Evolutionary conservation across 64 coral and sea anemone species (phyloP).

Genomic region (Dendrophyllia cribrosa): DNA sequence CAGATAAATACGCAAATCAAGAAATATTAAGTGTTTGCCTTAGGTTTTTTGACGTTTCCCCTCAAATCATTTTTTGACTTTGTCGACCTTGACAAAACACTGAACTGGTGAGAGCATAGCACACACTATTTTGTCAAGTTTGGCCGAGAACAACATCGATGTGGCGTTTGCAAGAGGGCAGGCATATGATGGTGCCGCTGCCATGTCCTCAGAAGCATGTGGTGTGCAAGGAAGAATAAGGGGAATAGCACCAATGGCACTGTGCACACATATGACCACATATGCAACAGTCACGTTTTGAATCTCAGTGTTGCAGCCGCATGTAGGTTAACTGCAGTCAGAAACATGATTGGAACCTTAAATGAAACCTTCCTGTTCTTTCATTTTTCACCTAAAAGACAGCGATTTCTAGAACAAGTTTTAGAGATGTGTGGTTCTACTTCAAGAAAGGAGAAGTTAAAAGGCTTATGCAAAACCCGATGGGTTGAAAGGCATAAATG

Average conservation of each 20-base stretch:
- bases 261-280: too few relatives aligned
- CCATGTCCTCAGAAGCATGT: conserved; percentile 39
- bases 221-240: conserved; percentile 41
- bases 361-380: conserved; percentile 32
- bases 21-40: conserved; percentile 70
- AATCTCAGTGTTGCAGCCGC: conserved; percentile 29
- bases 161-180: conserved; percentile 59
- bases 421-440: conserved; percentile 14
- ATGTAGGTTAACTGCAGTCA: neutral
- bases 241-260: conserved; percentile 27
- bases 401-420: conserved; percentile 33
- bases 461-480: conserved; percentile 55
- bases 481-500: conserved; percentile 38
- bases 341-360: conserved; percentile 38
- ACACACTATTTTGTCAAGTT: conserved; percentile 54
- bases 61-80: conserved; percentile 64
- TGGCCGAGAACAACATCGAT: conserved; percentile 61
- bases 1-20: conserved; percentile 67
- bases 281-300: conserved; percentile 16
- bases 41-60: conserved; percentile 47
- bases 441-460: conserved; percentile 32
- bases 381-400: neutral
- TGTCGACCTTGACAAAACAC: conserved; percentile 53
- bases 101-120: conserved; percentile 35
- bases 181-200: conserved; percentile 37